Conservation (phyloP, 2,113 vertebrate genomes). For the Megaceryle torquata region DNA sequence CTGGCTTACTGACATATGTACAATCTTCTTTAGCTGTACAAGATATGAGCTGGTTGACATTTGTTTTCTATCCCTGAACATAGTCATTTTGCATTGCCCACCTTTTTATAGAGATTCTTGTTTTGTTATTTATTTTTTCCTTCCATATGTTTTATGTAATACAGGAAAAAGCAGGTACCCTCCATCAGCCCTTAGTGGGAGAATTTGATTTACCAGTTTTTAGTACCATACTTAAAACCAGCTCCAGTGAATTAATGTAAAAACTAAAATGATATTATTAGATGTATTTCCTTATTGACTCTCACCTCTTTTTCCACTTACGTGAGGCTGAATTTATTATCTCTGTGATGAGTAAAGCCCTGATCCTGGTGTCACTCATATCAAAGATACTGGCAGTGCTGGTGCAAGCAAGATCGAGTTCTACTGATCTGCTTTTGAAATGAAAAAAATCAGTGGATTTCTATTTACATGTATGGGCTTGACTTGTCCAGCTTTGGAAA, state of each 20-base stretch:
- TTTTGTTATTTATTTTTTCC: background rate
- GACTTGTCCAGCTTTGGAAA: background rate
- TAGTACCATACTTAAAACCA: background rate
- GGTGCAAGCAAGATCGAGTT: background rate
- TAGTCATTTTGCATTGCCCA: background rate
- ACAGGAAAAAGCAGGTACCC: background rate
- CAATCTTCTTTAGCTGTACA: background rate
- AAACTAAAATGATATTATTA: slow-evolving; percentile 9
- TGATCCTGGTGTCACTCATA: background rate
- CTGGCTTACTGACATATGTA: background rate
- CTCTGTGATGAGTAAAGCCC: background rate
- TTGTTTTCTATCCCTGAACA: background rate
- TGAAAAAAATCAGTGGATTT: background rate
- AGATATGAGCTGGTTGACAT: background rate
- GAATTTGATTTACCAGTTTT: background rate
- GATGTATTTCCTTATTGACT: background rate
- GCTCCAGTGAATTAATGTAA: background rate
- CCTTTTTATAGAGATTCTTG: background rate
- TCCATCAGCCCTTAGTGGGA: background rate
- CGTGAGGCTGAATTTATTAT: background rate
- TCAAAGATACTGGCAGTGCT: background rate
- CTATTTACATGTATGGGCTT: background rate
- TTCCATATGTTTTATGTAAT: background rate
- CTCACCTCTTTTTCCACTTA: background rate
- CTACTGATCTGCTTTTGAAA: background rate